Percentiles rank a stretch among this genome's conserved stretches.
Evolutionary conservation across 2,888 invertebrate species (phyloP).

Genomic region (Cerceris rybyensis): DNA sequence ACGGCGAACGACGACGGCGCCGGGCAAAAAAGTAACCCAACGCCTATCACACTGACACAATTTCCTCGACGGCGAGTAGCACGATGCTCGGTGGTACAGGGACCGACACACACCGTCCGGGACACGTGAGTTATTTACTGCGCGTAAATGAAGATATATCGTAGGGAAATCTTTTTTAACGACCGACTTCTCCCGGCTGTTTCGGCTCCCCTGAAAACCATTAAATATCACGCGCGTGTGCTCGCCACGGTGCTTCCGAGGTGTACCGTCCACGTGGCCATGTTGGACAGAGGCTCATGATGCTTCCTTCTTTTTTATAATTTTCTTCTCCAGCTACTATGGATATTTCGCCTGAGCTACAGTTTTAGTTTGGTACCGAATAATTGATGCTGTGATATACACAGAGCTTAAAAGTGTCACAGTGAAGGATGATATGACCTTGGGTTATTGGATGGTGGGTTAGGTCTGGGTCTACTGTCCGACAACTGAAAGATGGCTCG

Average conservation of each 20-base stretch:
- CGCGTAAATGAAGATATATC: conserved; percentile 72
- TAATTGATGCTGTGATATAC: too few relatives aligned
- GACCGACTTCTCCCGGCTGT: conserved; percentile 41
- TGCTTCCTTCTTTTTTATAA: too few relatives aligned
- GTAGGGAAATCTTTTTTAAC: conserved; percentile 71
- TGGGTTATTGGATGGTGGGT: too few relatives aligned
- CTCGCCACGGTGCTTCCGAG: conserved; percentile 10
- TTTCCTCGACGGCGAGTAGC: conserved; percentile 34
- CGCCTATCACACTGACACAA: conserved; percentile 58
- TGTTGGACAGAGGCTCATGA: too few relatives aligned
- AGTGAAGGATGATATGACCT: too few relatives aligned
- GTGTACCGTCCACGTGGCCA: neutral
- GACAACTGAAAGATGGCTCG: too few relatives aligned
- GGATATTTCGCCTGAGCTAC: too few relatives aligned
- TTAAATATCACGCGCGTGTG: conserved; percentile 43
- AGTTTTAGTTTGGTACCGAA: too few relatives aligned
- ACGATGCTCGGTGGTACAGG: conserved; percentile 13
- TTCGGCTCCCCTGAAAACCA: conserved; percentile 48
- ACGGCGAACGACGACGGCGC: conserved; percentile 5
- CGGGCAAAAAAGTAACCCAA: conserved; percentile 52
- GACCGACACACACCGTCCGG: conserved; percentile 24
- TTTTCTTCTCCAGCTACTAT: too few relatives aligned
- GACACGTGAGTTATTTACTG: conserved; percentile 67
- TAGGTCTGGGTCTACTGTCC: too few relatives aligned
- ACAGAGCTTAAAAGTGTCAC: too few relatives aligned